Evolutionary conservation across 2,888 invertebrate genomes (phyloP), one percentile per base, ranked within the genome.

Genomic region (Eupithecia inturbata): DNA sequence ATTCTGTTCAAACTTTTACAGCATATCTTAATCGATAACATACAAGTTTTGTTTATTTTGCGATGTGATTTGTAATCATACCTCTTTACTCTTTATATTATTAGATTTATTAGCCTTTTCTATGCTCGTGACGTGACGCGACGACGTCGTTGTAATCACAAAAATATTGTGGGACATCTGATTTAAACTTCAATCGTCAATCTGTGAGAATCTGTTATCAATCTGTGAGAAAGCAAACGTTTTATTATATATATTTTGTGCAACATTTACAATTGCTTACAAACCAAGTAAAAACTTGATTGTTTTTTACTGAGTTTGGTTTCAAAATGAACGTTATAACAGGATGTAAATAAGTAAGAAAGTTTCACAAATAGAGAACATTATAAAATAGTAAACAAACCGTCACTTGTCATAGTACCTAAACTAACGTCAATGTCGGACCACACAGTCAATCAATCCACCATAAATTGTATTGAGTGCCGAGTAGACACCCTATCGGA

Each of bases 401-500:
- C 10, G 53, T 22, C 26, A 26, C 57, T 14, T 57, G 57, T 53
- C 53, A 57, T 57, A 26, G 12, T 57, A n/a, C n/a, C n/a, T n/a
- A 57, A 57, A 57, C 45, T 71, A 73, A 76, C 73, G 67, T 67
- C 62, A 71, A 73, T 67, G 45, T 71, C 71, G 76, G 71, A 33
- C 76, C 68, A 66, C 72, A 63, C 72, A 73, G 70, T 73, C 70
- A 71, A 73, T 76, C 66, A 67, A 49, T 7, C 49, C 28, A 53
- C n/a, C 66, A 71, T 76, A 76, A 76, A 73, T 39, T 68, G 60
- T 75, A 73, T 69, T 76, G 71, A 49, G 68, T 72, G 70, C 45
- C 68, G 71, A 3, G 14, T n/a, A 26, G 70, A 71, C 70, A 71
- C 73, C 71, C 62, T 63, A 68, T 63, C 67, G 67, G 67, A 70